Base-by-base conservation (phyloP, 92 coral and sea anemone genomes). In the Actinernus sp. region DNA sequence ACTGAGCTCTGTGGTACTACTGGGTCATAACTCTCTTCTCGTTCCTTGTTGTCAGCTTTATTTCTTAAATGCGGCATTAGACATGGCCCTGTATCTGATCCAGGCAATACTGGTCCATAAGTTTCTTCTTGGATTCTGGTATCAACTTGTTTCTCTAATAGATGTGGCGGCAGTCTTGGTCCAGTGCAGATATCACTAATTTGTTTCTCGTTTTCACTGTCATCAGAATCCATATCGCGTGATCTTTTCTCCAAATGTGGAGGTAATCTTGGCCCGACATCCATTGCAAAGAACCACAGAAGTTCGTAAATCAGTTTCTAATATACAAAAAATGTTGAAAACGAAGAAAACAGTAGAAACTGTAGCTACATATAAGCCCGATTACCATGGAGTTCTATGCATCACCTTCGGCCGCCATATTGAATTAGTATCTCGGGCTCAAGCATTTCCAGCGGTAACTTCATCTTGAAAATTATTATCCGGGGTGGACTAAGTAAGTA, bases 251-350 rank as follows among this genome's bases (percentile, higher is more conserved):
- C 37, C 8, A 90, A 63, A 75, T 93, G 91, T 10, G 93, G 90
- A 33, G 98, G 98, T 5, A 86, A 78, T 41, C 58, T 33, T 49
- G 98, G 97, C 20, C 98, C 98, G 52, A 86, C 74, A 48, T 93
- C 98, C 98, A 93, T 93, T 41, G 8, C 51, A 45, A 9, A 8
- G 41, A 6, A 34, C 8, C 41, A 34, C 8, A 34, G n/a, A n/a
- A n/a, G n/a, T n/a, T n/a, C n/a, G n/a, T n/a, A n/a, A n/a, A n/a
- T n/a, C n/a, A n/a, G n/a, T n/a, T n/a, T n/a, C n/a, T n/a, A n/a
- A n/a, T n/a, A n/a, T n/a, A n/a, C n/a, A n/a, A n/a, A n/a, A n/a
- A n/a, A n/a, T n/a, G n/a, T n/a, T n/a, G n/a, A n/a, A n/a, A n/a
- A n/a, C n/a, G n/a, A n/a, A n/a, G n/a, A n/a, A n/a, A n/a, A n/a